A percentile compares a stretch with the other conserved stretches of the same genome.
Conservation (phyloP, 2,888 invertebrate species). For the Ophion slaviceki region DNA sequence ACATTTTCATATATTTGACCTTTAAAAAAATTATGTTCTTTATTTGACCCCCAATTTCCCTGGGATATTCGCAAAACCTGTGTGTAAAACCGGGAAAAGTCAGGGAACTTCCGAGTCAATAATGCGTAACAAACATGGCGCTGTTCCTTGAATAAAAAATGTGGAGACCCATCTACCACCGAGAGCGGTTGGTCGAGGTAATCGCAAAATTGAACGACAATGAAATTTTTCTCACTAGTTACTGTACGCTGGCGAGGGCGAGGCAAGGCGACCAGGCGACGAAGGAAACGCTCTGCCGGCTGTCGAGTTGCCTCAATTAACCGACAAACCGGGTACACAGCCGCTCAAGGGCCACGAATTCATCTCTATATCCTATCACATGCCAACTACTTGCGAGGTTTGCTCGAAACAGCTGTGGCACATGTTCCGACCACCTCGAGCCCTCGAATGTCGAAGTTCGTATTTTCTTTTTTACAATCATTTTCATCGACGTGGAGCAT, state of each 20-base stretch:
- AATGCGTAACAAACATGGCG: too few species aligned
- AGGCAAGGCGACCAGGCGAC: constrained; percentile 91
- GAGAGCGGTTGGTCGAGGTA: not conserved
- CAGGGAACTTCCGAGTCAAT: too few species aligned
- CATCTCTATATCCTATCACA: constrained; percentile 97
- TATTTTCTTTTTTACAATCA: constrained; percentile 68
- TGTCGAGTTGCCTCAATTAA: constrained; percentile 85
- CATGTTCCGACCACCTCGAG: constrained; percentile 98
- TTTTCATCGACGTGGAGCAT: not conserved
- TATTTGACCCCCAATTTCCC: too few species aligned
- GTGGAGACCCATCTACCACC: not conserved
- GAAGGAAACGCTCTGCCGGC: constrained; percentile 85
- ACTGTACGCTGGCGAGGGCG: constrained; percentile 98
- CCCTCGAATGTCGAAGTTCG: constrained; percentile 97
- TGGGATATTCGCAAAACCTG: too few species aligned
- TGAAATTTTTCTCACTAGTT: constrained; percentile 85
- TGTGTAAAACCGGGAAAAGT: too few species aligned
- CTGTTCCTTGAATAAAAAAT: too few species aligned
- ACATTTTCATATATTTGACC: too few species aligned
- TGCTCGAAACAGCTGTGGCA: constrained; percentile 99
- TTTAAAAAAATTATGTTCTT: too few species aligned
- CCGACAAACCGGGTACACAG: constrained; percentile 87
- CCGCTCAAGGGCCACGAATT: constrained; percentile 97
- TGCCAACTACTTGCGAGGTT: constrained; percentile 99
- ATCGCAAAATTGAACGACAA: too few species aligned